Percentiles rank a stretch among this genome's conserved stretches.
phyloP scores from a whole-genome alignment of 2,797 vertebrate species.

The Aldrovandia affinis region DNA sequence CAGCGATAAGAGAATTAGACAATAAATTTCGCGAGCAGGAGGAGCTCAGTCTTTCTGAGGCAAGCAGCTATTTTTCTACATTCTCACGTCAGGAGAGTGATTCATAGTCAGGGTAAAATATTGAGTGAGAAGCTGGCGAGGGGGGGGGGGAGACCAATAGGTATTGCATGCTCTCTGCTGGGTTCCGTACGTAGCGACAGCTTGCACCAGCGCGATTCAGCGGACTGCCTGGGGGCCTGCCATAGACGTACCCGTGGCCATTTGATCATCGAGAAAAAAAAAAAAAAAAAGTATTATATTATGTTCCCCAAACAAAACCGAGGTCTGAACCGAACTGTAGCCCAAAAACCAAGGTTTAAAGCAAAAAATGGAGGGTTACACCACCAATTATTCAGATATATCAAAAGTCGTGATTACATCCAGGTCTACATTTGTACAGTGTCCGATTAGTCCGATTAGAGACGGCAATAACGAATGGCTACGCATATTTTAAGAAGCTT shows the following conservation, averaged over 20 bases:
- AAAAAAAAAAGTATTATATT: too few species aligned
- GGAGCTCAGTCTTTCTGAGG: slow-evolving; percentile 17
- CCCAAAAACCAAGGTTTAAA: too few species aligned
- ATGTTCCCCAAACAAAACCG: too few species aligned
- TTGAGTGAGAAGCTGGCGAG: slow-evolving; percentile 13
- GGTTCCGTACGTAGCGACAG: neutral
- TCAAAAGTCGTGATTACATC: neutral
- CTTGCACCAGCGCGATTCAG: neutral
- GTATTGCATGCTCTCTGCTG: slow-evolving; percentile 24
- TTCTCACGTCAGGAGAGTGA: slow-evolving; percentile 22
- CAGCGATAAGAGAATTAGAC: slow-evolving; percentile 27
- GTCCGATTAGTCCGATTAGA: too few species aligned
- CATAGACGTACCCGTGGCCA: neutral
- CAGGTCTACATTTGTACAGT: neutral
- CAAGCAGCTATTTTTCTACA: slow-evolving; percentile 32
- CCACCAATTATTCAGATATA: neutral
- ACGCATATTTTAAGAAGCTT: neutral
- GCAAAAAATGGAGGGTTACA: too few species aligned
- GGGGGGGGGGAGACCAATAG: slow-evolving; percentile 26
- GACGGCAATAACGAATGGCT: neutral
- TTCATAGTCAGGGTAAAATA: slow-evolving; percentile 27
- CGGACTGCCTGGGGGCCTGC: neutral
- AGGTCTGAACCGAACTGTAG: too few species aligned
- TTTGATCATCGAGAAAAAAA: neutral
- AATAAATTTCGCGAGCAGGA: slow-evolving; percentile 22